Base-by-base conservation (phyloP, 2,888 invertebrate genomes). In the Pyrocoelia pectoralis region DNA sequence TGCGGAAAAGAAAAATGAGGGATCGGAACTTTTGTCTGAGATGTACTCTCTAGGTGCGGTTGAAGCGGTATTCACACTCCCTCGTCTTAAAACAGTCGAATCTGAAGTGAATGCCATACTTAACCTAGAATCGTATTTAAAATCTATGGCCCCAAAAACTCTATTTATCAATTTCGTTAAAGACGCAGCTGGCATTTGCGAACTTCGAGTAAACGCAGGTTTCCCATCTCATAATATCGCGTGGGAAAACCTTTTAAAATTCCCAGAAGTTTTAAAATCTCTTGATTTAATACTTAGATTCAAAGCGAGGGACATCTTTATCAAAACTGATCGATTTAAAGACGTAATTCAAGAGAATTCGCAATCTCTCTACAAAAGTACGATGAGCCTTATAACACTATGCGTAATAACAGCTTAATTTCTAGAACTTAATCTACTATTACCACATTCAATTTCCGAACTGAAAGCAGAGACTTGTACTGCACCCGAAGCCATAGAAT, bases 341-440 rank as follows among this genome's bases (percentile, higher is more conserved):
- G 77, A 78, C 52, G 63, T 71, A 14, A 72, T 76, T 17, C 73
- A 77, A 55, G 79, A 79, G 61, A 74, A 74, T 17, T 68, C 74
- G 1, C 78, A 79, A 59, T 76, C 75, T 3, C 64, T 79, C 3
- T 78, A 77, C 55, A 80, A 80, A 71, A 80, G 81, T 81, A 78
- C 74, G 71, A 6, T 10, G 9, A n/a, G 10, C 33, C 2, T 33
- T n/a, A 2, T n/a, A n/a, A n/a, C 24, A 24, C 4, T 24, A 6
- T 24, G 3, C 6, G 10, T 28, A 28, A 41, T 24, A 10, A 40
- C 18, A 19, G 49, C 38, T 24, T 41, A 19, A 50, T 61, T 72
- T 73, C 9, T 48, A 81, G 81, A 81, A 66, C 62, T 81, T 18
- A 70, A 69, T 5, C 70, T 76, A 38, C 70, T 81, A 57, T 61